These are phyloP conservation scores for Phyllostomus hastatus DNA, from an alignment of 2,113 vertebrate genomes.

Conservation along the genomic window DNA sequence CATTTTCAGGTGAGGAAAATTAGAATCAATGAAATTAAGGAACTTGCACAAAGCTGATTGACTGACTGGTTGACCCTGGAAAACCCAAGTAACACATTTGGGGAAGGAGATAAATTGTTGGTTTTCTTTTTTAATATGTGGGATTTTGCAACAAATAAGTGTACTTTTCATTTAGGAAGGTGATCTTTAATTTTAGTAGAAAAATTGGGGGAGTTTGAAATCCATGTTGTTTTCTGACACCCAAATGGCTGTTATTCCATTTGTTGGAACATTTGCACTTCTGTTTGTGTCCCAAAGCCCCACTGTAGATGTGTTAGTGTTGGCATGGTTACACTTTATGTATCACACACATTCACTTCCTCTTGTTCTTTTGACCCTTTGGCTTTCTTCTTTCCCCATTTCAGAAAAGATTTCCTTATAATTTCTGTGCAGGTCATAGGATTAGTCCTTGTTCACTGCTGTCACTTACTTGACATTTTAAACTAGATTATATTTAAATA, in stretches of 20 bases:
- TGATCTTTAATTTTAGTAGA: not conserved
- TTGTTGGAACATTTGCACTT: not conserved
- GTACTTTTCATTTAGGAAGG: not conserved
- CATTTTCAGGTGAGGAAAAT: not conserved
- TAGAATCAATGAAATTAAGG: not conserved
- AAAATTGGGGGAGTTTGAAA: not conserved
- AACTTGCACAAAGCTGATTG: not conserved
- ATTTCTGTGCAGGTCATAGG: not conserved
- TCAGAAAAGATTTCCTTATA: slow-evolving; percentile 16
- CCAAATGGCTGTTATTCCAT: not conserved
- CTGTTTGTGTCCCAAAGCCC: not conserved
- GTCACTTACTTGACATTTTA: slow-evolving; percentile 59
- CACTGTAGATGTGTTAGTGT: not conserved
- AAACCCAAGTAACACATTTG: not conserved
- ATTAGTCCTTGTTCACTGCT: slow-evolving; percentile 32
- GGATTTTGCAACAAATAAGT: not conserved
- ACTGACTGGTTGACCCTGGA: not conserved
- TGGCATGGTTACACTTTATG: not conserved
- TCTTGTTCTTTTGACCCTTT: not conserved
- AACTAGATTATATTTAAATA: slow-evolving; percentile 69
- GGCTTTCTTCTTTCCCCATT: not conserved
- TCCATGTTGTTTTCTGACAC: not conserved
- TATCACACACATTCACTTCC: not conserved
- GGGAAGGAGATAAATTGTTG: not conserved
- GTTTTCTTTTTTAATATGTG: not conserved